Base-by-base conservation (phyloP, 2,888 invertebrate genomes). In the Stenurella melanura region DNA sequence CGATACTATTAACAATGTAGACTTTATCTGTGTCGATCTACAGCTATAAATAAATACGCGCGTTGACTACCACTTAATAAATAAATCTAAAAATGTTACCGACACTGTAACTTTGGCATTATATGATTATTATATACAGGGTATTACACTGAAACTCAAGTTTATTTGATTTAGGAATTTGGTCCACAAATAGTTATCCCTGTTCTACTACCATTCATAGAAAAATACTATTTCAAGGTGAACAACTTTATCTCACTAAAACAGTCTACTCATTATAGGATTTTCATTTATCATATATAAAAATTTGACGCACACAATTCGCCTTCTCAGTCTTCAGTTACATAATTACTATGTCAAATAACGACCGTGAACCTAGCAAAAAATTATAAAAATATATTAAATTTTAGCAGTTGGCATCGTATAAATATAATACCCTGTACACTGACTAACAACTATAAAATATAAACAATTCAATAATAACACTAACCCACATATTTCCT, bases 81-180 rank as follows among this genome's bases (percentile, higher is more conserved):
- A 60, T 72, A 63, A 50, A 38, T 17, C 54, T 60, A 61, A 50
- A 70, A 72, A 63, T 63, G 72, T 72, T 60, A 72, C 72, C 50
- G 56, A 50, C 63, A 72, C 63, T 61, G 34, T 58, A 72, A 61
- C 72, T 72, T 72, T 72, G 72, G 72, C 72, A 72, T 72, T 72
- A 72, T 54, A 72, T 26, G 50, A 21, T 72, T 72, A 63, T 19
- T 50, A 63, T 61, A 71, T 50, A 63, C 30, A 63, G 72, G 30
- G 70, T 38, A 21, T 42, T 70, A 42, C 18, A 30, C 15, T 30
- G n/a, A 54, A 56, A 54, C 26, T 34, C 30, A 34, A 2, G 30
- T 34, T 34, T 9, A 34, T 7, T 34, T 34, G 21, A 34, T 34
- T 34, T 34, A 6, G 9, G 30, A 34, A 34, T 34, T 7, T 0